Base-by-base conservation (phyloP, 2,113 vertebrate species). In the Sterrhoptilus dennistouni region DNA sequence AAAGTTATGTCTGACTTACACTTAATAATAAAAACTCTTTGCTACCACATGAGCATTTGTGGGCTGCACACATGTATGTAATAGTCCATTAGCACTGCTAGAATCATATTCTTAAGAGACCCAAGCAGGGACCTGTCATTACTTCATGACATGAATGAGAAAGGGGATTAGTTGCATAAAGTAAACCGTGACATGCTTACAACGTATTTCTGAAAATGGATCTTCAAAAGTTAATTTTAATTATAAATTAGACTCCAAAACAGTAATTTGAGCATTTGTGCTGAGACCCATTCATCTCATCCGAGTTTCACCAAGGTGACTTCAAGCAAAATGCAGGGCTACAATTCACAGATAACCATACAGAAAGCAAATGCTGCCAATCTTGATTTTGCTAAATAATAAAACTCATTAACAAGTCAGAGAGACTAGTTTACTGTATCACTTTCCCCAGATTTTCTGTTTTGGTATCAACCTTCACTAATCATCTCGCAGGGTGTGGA, bases 181-280 rank as follows among this genome's bases (percentile, higher is more conserved):
- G 53, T 47, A 88, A 90, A 83, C 25, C 42, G 88, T 24, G 65
- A 82, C 28, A 76, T 35, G 85, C 42, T 90, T 88, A 77, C 45
- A 72, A 47, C 14, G 31, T 57, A 80, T 42, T 92, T 86, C 69
- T 85, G 83, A 85, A 92, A 80, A 17, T 9, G 7, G 25, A 88
- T 50, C 82, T 74, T 80, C 8, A 86, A 80, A 90, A 90, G 52
- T 23, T 60, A 53, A 28, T n/a, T 68, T 76, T 65, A 74, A 77
- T 70, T 90, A 83, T 70, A 80, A 86, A 92, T 69, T 52, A 61
- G 9, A 83, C 38, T 83, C 27, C 64, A 81, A 63, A 86, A 42
- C 8, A 61, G 15, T 50, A 77, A 88, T 90, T 83, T 85, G 16
- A 87, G 44, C 52, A 56, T 47, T 78, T 59, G 12, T 38, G 84